These are phyloP conservation scores for Cosmia pyralina DNA, from an alignment of 2,888 invertebrate genomes.

Conservation along the genomic window DNA sequence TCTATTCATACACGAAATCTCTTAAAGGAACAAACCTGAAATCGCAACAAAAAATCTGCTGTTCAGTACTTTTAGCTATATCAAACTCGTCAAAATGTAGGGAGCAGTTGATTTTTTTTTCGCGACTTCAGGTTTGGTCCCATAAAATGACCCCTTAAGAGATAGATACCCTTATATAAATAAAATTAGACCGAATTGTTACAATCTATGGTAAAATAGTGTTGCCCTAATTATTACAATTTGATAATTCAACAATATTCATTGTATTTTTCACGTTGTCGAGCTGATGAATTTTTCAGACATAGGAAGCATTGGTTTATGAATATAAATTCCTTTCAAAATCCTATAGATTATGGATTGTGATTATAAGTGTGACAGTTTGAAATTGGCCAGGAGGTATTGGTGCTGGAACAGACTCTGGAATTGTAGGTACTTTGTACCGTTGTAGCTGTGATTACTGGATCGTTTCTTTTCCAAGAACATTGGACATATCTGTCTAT, in stretches of 20 bases:
- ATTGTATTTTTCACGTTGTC: background rate
- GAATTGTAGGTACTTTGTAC: background rate
- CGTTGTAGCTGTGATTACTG: too few relatives aligned
- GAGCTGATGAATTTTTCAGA: background rate
- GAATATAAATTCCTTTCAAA: background rate
- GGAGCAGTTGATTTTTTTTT: too few relatives aligned
- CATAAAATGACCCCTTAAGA: too few relatives aligned
- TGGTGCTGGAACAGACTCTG: background rate
- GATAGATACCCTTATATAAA: too few relatives aligned
- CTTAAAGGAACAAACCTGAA: too few relatives aligned
- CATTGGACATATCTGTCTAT: background rate
- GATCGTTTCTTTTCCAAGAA: background rate
- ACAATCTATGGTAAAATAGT: background rate
- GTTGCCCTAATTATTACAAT: too few relatives aligned
- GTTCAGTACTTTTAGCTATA: too few relatives aligned
- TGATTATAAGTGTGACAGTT: background rate
- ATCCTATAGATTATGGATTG: background rate
- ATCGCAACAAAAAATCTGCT: too few relatives aligned
- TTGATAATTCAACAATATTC: too few relatives aligned
- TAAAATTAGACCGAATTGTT: background rate
- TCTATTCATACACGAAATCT: too few relatives aligned
- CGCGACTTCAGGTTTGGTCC: too few relatives aligned
- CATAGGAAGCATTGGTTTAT: background rate
- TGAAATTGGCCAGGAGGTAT: background rate
- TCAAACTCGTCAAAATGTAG: too few relatives aligned